phyloP scores from a whole-genome alignment of 2,113 vertebrate species.

The Cinclus mexicanus region DNA sequence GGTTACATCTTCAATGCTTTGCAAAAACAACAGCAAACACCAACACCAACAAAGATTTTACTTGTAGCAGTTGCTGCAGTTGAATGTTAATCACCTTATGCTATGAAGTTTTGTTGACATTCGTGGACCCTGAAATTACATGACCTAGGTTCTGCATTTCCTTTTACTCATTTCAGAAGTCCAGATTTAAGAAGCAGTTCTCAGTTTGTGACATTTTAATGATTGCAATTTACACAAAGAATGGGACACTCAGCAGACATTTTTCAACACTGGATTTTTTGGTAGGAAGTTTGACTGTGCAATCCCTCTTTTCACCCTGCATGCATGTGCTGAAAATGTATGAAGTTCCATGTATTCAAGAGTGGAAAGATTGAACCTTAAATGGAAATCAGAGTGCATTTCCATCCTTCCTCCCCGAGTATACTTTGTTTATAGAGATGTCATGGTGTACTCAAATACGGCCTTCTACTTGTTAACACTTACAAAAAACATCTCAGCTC shows the following conservation, averaged over 20 bases:
- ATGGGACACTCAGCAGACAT: neutral
- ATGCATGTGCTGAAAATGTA: neutral
- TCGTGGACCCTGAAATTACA: neutral
- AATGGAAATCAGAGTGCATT: neutral
- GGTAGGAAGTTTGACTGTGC: neutral
- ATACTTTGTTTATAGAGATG: neutral
- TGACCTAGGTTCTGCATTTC: neutral
- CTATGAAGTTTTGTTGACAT: conserved; percentile 5
- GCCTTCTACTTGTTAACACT: neutral
- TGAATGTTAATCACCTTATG: conserved; percentile 9
- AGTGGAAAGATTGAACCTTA: neutral
- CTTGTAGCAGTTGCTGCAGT: neutral
- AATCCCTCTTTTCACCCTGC: neutral
- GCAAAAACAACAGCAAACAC: neutral
- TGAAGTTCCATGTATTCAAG: neutral
- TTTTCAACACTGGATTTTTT: neutral
- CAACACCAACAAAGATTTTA: neutral
- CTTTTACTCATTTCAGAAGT: neutral
- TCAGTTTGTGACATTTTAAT: neutral
- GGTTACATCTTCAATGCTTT: neutral
- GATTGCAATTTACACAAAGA: neutral
- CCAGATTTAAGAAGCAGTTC: neutral
- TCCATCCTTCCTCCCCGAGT: neutral
- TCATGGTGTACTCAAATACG: neutral
- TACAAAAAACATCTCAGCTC: neutral